These are phyloP conservation scores for Rhingia campestris DNA, from an alignment of 2,888 invertebrate genomes.

Conservation along the genomic window DNA sequence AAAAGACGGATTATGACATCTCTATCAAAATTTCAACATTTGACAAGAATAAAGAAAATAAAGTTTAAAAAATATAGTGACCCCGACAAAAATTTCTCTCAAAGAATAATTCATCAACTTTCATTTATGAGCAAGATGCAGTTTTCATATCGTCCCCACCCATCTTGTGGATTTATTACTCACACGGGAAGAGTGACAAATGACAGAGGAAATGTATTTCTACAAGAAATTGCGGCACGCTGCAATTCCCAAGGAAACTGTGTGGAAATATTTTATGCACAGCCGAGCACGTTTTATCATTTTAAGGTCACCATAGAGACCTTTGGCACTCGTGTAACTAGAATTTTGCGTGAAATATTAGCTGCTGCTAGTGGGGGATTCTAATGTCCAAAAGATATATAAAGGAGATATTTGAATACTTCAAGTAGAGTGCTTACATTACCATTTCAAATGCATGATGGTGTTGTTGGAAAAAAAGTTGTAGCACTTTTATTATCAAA, in stretches of 20 bases:
- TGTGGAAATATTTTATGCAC: slow-evolving; percentile 19
- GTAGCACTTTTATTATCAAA: no score
- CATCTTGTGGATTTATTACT: slow-evolving; percentile 37
- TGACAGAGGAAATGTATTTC: slow-evolving; percentile 44
- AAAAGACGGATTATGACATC: no score
- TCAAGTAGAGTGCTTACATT: no score
- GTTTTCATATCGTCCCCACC: not conserved
- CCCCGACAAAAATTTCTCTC: no score
- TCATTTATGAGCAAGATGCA: not conserved
- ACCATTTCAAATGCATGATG: no score
- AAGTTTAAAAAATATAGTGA: no score
- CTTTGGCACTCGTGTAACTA: slow-evolving; percentile 4
- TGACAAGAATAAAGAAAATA: no score
- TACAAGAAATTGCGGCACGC: slow-evolving; percentile 2
- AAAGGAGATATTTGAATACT: not conserved
- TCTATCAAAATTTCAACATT: no score
- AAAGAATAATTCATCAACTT: not conserved
- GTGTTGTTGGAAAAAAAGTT: no score
- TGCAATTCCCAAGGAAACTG: slow-evolving; percentile 12
- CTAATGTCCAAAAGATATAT: not conserved
- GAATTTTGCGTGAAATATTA: slow-evolving; percentile 26
- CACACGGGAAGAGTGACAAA: slow-evolving; percentile 40
- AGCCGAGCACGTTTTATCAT: slow-evolving; percentile 36
- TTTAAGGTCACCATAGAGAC: slow-evolving; percentile 30
- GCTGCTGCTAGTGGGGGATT: slow-evolving; percentile 4